Percentiles rank a stretch among this genome's conserved stretches.
These are phyloP conservation scores for Stenchaetothrips biformis DNA, from an alignment of 2,888 invertebrate genomes.

Conservation along the genomic window DNA sequence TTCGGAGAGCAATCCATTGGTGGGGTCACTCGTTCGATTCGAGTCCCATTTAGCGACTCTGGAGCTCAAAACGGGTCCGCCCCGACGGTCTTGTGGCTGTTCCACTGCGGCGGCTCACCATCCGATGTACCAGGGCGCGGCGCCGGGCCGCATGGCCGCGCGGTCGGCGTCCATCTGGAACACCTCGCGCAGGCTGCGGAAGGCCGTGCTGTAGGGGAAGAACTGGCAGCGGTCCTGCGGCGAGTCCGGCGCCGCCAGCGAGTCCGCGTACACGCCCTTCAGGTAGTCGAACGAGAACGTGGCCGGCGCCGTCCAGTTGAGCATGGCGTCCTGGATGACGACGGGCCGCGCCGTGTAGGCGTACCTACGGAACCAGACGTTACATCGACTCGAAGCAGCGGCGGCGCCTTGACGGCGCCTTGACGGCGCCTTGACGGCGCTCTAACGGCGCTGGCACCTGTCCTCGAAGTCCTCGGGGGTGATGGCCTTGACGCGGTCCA, in stretches of 20 bases:
- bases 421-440: neutral
- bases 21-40: too few relatives aligned
- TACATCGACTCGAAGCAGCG: neutral
- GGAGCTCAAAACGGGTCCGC: too few relatives aligned
- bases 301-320: constrained; percentile 72
- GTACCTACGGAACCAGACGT: constrained; percentile 45
- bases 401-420: neutral
- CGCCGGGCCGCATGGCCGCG: constrained; percentile 57
- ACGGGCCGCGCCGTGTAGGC: constrained; percentile 77
- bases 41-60: too few relatives aligned
- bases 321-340: constrained; percentile 76
- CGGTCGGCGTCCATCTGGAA: constrained; percentile 71
- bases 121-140: constrained; percentile 67
- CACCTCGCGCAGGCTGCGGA: constrained; percentile 71
- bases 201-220: constrained; percentile 88
- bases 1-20: too few relatives aligned
- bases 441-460: constrained; percentile 47
- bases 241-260: constrained; percentile 49
- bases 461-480: constrained; percentile 65
- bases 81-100: neutral
- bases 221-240: constrained; percentile 70
- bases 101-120: constrained; percentile 50
- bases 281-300: constrained; percentile 81
- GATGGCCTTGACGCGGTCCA: constrained; percentile 63
- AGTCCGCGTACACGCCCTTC: constrained; percentile 64